These are phyloP conservation scores for Azorinus chamasolen DNA, from an alignment of 2,888 invertebrate species.

Conservation along the genomic window DNA sequence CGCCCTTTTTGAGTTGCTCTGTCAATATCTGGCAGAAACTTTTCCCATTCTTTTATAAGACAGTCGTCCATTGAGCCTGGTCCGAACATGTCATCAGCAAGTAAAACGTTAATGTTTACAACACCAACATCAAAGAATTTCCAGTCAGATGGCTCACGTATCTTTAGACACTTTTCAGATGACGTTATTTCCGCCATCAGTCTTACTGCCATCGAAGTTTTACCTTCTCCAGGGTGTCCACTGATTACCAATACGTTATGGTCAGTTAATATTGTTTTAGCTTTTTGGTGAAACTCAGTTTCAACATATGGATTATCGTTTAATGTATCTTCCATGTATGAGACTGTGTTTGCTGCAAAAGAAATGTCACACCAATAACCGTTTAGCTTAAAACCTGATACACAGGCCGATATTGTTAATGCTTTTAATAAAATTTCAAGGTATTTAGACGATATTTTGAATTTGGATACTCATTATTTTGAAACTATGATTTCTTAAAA, in stretches of 20 bases:
- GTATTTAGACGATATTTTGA: too few relatives aligned
- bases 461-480: too few relatives aligned
- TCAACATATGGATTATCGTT: constrained; percentile 16
- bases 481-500: too few relatives aligned
- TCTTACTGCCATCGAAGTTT: constrained; percentile 43
- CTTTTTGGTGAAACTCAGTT: constrained; percentile 31
- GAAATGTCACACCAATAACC: too few relatives aligned
- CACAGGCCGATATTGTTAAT: too few relatives aligned
- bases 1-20: constrained; percentile 17
- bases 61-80: constrained; percentile 37
- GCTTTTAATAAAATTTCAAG: too few relatives aligned
- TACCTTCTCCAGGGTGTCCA: constrained; percentile 55
- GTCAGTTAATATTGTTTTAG: constrained; percentile 14
- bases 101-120: constrained; percentile 12
- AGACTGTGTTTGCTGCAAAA: constrained; percentile 30
- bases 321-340: constrained; percentile 28
- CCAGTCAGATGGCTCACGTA: constrained; percentile 44
- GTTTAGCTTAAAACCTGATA: too few relatives aligned
- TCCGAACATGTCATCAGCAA: constrained; percentile 58
- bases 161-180: constrained; percentile 24
- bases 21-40: constrained; percentile 25
- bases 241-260: constrained; percentile 32
- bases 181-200: constrained; percentile 13
- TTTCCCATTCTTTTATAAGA: constrained; percentile 32
- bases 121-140: constrained; percentile 29